Conservation (phyloP, 1,140 invertebrate genomes). For the Caenorhabditis tropicalis region DNA sequence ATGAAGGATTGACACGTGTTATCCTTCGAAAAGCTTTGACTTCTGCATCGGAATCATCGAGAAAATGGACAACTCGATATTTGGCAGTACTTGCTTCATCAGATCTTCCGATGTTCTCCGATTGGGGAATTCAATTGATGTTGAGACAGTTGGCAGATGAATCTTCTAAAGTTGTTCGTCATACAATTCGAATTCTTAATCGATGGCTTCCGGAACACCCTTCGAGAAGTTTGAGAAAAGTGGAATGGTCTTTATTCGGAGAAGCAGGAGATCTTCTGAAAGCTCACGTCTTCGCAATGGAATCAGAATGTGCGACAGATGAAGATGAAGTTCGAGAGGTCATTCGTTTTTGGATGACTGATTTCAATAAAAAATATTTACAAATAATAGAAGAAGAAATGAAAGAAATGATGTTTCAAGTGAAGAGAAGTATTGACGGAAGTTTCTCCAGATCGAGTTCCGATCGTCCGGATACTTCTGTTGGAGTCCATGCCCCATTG, state of each 20-base stretch:
- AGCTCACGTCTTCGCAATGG: constrained; percentile 48
- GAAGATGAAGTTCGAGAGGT: constrained; percentile 43
- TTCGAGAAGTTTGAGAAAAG: constrained; percentile 22
- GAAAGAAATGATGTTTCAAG: constrained; percentile 40
- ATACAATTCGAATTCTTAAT: constrained; percentile 52
- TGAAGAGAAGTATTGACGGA: constrained; percentile 51
- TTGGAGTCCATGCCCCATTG: constrained; percentile 45
- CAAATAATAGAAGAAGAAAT: constrained; percentile 55
- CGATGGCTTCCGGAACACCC: constrained; percentile 54
- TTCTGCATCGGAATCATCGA: constrained; percentile 42
- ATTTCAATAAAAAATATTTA: constrained; percentile 54
- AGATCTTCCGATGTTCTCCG: constrained; percentile 30
- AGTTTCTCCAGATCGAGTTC: constrained; percentile 47
- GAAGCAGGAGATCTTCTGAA: constrained; percentile 55
- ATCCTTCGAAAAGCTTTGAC: constrained; percentile 57
- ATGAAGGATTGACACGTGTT: constrained; percentile 27
- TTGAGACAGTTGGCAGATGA: constrained; percentile 53
- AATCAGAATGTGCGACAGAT: constrained; percentile 32
- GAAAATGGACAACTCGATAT: constrained; percentile 56
- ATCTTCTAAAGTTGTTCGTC: constrained; percentile 55
- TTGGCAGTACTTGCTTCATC: constrained; percentile 46
- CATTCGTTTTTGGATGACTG: constrained; percentile 50
- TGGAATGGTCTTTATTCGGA: constrained; percentile 49
- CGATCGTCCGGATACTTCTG: neutral
- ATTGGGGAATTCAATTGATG: constrained; percentile 49